Evolutionary conservation across 2,888 invertebrate genomes (phyloP).

Genomic region (Helobdella robusta): DNA sequence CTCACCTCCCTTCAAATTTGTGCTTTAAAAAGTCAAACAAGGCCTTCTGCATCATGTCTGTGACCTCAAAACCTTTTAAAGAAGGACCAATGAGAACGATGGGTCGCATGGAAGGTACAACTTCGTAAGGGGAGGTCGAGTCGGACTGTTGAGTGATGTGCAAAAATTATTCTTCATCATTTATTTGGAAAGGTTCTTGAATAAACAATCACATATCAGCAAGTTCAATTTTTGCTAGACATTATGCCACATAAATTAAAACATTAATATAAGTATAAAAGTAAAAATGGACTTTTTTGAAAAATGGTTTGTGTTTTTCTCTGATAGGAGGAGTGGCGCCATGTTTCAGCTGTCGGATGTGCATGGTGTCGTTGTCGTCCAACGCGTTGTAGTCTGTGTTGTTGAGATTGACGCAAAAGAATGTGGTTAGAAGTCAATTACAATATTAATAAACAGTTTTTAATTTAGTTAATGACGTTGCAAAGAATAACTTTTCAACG

Average conservation of each 20-base stretch:
- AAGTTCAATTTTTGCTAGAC: too few relatives aligned
- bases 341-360: constrained; percentile 6
- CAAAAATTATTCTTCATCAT: too few relatives aligned
- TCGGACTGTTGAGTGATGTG: constrained; percentile 32
- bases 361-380: constrained; percentile 7
- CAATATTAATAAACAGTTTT: too few relatives aligned
- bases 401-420: too few relatives aligned
- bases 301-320: constrained; percentile 94
- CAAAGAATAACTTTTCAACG: too few relatives aligned
- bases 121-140: constrained; percentile 88
- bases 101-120: constrained; percentile 98
- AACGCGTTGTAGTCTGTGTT: constrained; percentile 40
- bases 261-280: too few relatives aligned
- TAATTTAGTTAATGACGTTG: too few relatives aligned
- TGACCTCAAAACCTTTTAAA: constrained; percentile 97
- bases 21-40: constrained; percentile 98
- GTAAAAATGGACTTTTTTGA: constrained; percentile 92
- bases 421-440: too few relatives aligned
- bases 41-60: constrained; percentile 99
- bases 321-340: constrained; percentile 69
- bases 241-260: too few relatives aligned
- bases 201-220: too few relatives aligned
- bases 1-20: constrained; percentile 88
- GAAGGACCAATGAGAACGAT: constrained; percentile 97
- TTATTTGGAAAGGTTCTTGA: too few relatives aligned